Evolutionary conservation across 2,888 invertebrate species (phyloP).

Genomic region (Pasiphila rectangulata): DNA sequence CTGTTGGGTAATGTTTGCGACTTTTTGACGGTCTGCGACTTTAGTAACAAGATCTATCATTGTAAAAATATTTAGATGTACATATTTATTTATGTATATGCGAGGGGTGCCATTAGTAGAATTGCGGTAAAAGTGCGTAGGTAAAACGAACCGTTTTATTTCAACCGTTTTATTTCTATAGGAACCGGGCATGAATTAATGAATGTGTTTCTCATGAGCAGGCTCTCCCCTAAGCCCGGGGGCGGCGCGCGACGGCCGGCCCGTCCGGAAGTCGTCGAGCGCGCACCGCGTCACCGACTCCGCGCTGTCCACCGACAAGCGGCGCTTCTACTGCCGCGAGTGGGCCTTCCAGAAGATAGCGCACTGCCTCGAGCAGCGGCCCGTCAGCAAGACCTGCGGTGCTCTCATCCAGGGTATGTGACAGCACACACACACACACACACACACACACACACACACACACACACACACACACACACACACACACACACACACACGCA

Average conservation of each 20-base stretch:
- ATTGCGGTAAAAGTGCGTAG: too few relatives aligned
- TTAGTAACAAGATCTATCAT: too few relatives aligned
- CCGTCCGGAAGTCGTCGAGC: conserved; percentile 71
- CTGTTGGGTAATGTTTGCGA: conserved; percentile 1
- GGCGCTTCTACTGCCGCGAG: conserved; percentile 93
- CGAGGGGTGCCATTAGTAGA: too few relatives aligned
- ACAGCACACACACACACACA: background rate
- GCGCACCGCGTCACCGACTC: conserved; percentile 64
- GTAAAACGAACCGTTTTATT: too few relatives aligned
- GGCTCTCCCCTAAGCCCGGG: conserved; percentile 64
- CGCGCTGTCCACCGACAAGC: conserved; percentile 80
- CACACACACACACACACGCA: too few relatives aligned
- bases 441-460: too few relatives aligned
- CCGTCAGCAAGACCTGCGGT: conserved; percentile 91
- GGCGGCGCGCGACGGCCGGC: conserved; percentile 50
- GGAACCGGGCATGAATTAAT: background rate
- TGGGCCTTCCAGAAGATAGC: conserved; percentile 97
- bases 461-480: too few relatives aligned
- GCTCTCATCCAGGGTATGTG: conserved; percentile 88
- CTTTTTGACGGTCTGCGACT: too few relatives aligned
- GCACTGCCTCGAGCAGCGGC: conserved; percentile 93
- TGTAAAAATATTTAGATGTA: too few relatives aligned
- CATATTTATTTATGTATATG: too few relatives aligned
- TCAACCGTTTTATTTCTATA: too few relatives aligned
- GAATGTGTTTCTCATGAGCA: conserved; percentile 29